Percentiles rank a stretch among this genome's conserved stretches.
These are phyloP conservation scores for Apocrypta bakeri DNA, from an alignment of 1,140 invertebrate species.

Conservation along the genomic window DNA sequence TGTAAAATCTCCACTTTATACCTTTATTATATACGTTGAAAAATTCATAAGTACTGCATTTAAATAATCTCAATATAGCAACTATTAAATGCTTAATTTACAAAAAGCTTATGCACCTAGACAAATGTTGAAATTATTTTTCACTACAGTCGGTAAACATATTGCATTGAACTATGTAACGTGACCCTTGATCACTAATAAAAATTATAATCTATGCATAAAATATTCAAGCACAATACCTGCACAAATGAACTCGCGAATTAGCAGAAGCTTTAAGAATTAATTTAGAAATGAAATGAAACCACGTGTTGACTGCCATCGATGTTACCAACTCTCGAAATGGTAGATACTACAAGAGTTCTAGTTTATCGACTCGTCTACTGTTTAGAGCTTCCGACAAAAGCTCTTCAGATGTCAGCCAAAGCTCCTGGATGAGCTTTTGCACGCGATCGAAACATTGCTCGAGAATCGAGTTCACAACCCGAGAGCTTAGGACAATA, in stretches of 20 bases:
- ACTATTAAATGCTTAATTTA: no score
- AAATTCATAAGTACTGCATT: background rate
- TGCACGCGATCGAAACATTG: background rate
- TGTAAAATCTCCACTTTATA: no score
- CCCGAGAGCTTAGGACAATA: conserved; percentile 26
- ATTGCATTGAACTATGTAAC: background rate
- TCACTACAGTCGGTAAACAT: background rate
- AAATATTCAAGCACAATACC: conserved; percentile 1
- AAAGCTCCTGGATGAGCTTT: background rate
- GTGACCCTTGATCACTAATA: background rate
- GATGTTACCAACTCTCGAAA: conserved; percentile 13
- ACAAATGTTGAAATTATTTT: background rate
- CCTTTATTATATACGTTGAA: no score
- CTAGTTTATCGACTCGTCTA: conserved; percentile 9
- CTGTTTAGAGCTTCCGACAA: background rate
- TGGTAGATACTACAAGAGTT: background rate
- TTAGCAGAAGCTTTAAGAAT: background rate
- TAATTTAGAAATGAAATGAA: background rate
- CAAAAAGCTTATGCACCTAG: background rate
- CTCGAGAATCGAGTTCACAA: background rate
- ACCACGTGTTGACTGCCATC: background rate
- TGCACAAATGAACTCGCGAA: background rate
- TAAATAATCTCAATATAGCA: background rate
- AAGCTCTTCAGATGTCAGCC: conserved; percentile 15
- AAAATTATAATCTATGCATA: background rate